A percentile compares a stretch with the other conserved stretches of the same genome.
Evolutionary conservation across 2,888 invertebrate species (phyloP).

Genomic region (Pachydiplax longipennis): DNA sequence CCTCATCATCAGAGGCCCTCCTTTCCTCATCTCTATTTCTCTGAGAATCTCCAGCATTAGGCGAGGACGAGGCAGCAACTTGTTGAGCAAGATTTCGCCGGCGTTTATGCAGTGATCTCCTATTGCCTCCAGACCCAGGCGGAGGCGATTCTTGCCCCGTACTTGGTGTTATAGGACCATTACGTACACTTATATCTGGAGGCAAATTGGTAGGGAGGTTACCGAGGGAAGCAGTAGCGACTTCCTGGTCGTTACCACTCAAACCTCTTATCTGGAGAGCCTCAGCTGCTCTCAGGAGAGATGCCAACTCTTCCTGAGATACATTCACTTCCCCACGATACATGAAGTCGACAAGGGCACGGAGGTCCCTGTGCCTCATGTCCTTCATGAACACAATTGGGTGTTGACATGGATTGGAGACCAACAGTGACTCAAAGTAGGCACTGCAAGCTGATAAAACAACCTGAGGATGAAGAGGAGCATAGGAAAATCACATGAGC

Average conservation of each 20-base stretch:
- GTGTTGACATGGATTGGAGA: slow-evolving; percentile 53
- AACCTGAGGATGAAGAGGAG: slow-evolving; percentile 22
- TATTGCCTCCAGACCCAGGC: not conserved
- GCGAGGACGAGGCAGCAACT: not conserved
- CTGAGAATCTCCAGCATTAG: not conserved
- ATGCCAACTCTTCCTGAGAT: slow-evolving; percentile 82
- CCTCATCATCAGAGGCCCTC: slow-evolving; percentile 17
- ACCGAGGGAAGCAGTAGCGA: slow-evolving; percentile 9
- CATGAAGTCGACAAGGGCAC: slow-evolving; percentile 88
- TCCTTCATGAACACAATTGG: slow-evolving; percentile 76
- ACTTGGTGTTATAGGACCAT: slow-evolving; percentile 20
- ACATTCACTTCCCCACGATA: slow-evolving; percentile 90
- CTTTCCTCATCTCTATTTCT: slow-evolving; percentile 14
- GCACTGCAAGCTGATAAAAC: slow-evolving; percentile 55
- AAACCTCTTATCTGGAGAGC: slow-evolving; percentile 66
- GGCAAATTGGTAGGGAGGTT: slow-evolving; percentile 7
- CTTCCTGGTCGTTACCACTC: slow-evolving; percentile 31
- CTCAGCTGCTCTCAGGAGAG: slow-evolving; percentile 83
- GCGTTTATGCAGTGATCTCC: slow-evolving; percentile 12
- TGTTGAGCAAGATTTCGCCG: not conserved
- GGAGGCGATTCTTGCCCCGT: slow-evolving; percentile 27
- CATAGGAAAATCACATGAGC: not conserved
- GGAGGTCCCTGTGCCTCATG: slow-evolving; percentile 83
- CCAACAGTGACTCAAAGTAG: slow-evolving; percentile 54
- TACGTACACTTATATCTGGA: slow-evolving; percentile 26